phyloP scores from a whole-genome alignment of 2,888 invertebrate genomes.

The Amphipoea oculea region DNA sequence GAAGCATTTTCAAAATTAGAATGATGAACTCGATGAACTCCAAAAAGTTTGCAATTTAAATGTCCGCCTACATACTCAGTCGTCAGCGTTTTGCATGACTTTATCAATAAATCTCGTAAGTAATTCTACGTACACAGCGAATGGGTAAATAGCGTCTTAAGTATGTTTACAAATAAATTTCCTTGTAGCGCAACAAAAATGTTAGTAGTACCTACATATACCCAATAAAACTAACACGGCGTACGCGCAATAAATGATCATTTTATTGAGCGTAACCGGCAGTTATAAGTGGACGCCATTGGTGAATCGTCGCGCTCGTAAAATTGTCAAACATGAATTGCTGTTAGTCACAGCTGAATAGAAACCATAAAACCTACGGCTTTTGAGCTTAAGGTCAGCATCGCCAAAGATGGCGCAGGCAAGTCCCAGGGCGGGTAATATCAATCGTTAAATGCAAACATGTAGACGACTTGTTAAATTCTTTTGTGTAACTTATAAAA shows the following conservation, averaged over 20 bases:
- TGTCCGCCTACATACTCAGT: background rate
- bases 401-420: slow-evolving; percentile 59
- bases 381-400: slow-evolving; percentile 65
- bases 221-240: slow-evolving; percentile 62
- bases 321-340: slow-evolving; percentile 73
- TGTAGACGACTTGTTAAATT: slow-evolving; percentile 55
- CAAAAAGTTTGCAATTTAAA: slow-evolving; percentile 8
- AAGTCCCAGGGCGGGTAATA: slow-evolving; percentile 51
- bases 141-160: slow-evolving; percentile 2
- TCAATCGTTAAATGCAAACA: slow-evolving; percentile 64
- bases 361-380: slow-evolving; percentile 68
- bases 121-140: background rate
- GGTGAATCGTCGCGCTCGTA: slow-evolving; percentile 73
- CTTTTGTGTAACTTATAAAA: slow-evolving; percentile 57
- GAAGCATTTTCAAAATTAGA: slow-evolving; percentile 29
- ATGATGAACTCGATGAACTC: slow-evolving; percentile 9
- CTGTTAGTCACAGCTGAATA: slow-evolving; percentile 70
- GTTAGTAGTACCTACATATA: slow-evolving; percentile 45
- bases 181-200: slow-evolving; percentile 64
- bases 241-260: slow-evolving; percentile 69
- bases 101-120: slow-evolving; percentile 12
- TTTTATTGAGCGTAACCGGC: slow-evolving; percentile 77
- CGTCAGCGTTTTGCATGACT: slow-evolving; percentile 6
- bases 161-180: slow-evolving; percentile 57
- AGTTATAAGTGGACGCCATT: slow-evolving; percentile 70